Evolutionary conservation across 2,113 vertebrate genomes (phyloP), one percentile per base, ranked within the genome.

Genomic region (Chloropsis cyanopogon): DNA sequence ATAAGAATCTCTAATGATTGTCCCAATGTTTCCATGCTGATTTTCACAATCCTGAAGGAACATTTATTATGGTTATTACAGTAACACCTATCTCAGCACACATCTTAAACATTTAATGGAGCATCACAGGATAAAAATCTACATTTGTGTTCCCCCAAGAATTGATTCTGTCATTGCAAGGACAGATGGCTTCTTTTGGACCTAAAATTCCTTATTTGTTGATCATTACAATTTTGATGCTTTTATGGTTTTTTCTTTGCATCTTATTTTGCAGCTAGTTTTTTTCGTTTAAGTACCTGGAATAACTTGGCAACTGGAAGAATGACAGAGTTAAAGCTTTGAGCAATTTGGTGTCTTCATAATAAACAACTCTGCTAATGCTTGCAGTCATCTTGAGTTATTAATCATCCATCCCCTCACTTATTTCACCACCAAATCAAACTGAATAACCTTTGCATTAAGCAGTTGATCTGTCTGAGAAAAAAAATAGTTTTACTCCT

Each of bases 31-130:
- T 91, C 72, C 64, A 21, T 90, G 79, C 90, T 83, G 88, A 57
- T 83, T 94, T 92, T 60, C 80, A 88, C 37, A 83, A 78, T 60
- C 61, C 52, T 52, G 77, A 83, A 90, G 72, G 85, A 92, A 68
- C 69, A 90, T 88, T 90, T 86, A 42, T 94, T 95, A 53, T n/a
- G 37, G 46, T 87, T 96, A 92, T 95, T 95, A 57, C 11, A 91
- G 91, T 68, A 88, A 83, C 46, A 95, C 79, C 68, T 86, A 88
- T 86, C 92, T 90, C 72, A 78, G 56, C 79, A 94, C 57, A 89
- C 52, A 88, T 93, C 92, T 88, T 92, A 83, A 80, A 50, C 52
- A 68, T 86, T 92, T 93, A 92, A 94, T 94, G 90, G 76, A 56
- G 79, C 79, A 78, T 94, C 79, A 64, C 56, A 63, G 68, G 56